Conservation (phyloP, 2,888 invertebrate species). For the Odontocolon sp. region DNA sequence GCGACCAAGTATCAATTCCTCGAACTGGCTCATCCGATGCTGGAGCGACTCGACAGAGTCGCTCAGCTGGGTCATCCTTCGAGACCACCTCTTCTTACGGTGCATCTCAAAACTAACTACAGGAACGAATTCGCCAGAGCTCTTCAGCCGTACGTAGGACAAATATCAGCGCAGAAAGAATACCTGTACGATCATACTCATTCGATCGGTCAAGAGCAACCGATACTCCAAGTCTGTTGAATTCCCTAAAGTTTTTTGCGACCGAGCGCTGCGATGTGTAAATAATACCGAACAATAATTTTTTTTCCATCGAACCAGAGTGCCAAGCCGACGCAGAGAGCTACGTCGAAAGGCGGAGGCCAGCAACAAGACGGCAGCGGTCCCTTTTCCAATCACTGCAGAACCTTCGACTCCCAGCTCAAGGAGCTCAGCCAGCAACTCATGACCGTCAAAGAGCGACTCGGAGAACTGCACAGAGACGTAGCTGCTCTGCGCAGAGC, state of each 20-base stretch:
- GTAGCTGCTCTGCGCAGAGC: slow-evolving; percentile 85
- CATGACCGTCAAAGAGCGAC: slow-evolving; percentile 84
- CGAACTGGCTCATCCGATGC: slow-evolving; percentile 86
- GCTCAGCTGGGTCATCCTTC: slow-evolving; percentile 85
- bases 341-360: slow-evolving; percentile 72
- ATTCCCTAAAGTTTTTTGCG: not conserved
- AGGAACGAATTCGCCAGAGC: slow-evolving; percentile 85
- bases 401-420: slow-evolving; percentile 83
- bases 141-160: slow-evolving; percentile 84
- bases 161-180: slow-evolving; percentile 73
- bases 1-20: slow-evolving; percentile 89
- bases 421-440: slow-evolving; percentile 85
- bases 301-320: slow-evolving; percentile 58
- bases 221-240: slow-evolving; percentile 67
- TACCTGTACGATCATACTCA: slow-evolving; percentile 75
- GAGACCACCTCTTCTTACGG: slow-evolving; percentile 77
- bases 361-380: slow-evolving; percentile 79
- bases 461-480: slow-evolving; percentile 87
- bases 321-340: slow-evolving; percentile 61
- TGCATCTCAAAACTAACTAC: slow-evolving; percentile 82
- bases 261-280: no score
- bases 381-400: slow-evolving; percentile 85
- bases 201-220: slow-evolving; percentile 68
- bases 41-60: slow-evolving; percentile 86
- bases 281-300: no score